Percentiles rank a stretch among this genome's conserved stretches.
phyloP scores from a whole-genome alignment of 2,888 invertebrate species.

The Arge pagana region DNA sequence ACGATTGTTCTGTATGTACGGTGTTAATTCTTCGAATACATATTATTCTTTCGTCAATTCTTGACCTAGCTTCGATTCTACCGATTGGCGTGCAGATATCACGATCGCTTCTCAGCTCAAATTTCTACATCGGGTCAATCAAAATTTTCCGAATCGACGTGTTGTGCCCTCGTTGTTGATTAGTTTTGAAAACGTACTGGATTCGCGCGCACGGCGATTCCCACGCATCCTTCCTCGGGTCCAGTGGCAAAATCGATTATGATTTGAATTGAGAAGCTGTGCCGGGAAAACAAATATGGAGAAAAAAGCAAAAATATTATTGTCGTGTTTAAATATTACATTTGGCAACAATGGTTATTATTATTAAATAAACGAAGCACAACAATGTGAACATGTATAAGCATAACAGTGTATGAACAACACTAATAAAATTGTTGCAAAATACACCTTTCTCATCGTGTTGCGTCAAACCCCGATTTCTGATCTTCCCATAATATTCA shows the following conservation, averaged over 20 bases:
- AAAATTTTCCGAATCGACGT: neutral
- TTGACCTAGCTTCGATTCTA: neutral
- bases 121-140: neutral
- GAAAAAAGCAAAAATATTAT: slow-evolving; percentile 20
- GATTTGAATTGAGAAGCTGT: slow-evolving; percentile 19
- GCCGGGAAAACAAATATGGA: neutral
- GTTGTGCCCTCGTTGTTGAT: neutral
- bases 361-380: slow-evolving; percentile 5
- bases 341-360: slow-evolving; percentile 24
- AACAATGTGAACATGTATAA: slow-evolving; percentile 23
- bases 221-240: too few species aligned
- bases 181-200: neutral
- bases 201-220: too few species aligned
- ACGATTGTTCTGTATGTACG: too few species aligned
- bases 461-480: too few species aligned
- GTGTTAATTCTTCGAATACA: too few species aligned
- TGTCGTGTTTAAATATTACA: slow-evolving; percentile 28
- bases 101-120: slow-evolving; percentile 5
- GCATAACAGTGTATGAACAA: slow-evolving; percentile 24
- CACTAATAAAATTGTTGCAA: slow-evolving; percentile 27
- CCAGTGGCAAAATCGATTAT: too few species aligned
- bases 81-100: neutral
- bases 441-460: too few species aligned
- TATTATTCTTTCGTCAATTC: too few species aligned
- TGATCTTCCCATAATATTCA: too few species aligned